Percentiles rank a stretch among this genome's conserved stretches.
Evolutionary conservation across 2,797 vertebrate genomes (phyloP).

Genomic region (Tiaroga cobitis): DNA sequence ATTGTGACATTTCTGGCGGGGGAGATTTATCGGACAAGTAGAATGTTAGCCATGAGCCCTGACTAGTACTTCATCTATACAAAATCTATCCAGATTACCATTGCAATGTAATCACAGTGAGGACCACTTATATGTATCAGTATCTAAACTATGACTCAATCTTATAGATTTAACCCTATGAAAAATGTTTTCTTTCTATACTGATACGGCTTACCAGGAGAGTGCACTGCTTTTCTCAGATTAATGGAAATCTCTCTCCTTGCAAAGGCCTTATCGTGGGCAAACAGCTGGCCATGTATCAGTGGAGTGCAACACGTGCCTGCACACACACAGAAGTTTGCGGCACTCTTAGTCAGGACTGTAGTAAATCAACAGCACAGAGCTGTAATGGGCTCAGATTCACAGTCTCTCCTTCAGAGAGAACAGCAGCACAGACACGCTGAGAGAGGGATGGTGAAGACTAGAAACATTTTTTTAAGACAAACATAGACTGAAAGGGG

Average conservation of each 20-base stretch:
- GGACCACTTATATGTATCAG: neutral
- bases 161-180: conserved; percentile 12
- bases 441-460: neutral
- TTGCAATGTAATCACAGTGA: neutral
- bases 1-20: no score
- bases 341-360: conserved; percentile 7
- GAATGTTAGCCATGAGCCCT: neutral
- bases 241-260: conserved; percentile 30
- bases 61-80: neutral
- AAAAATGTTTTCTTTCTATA: conserved; percentile 25
- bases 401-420: conserved; percentile 15
- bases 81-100: neutral
- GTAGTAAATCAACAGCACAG: conserved; percentile 46
- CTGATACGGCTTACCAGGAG: conserved; percentile 32
- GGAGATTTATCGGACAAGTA: no score
- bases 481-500: neutral
- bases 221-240: conserved; percentile 28
- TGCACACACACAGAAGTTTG: conserved; percentile 26
- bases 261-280: conserved; percentile 39
- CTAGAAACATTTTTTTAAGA: neutral
- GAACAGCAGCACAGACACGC: conserved; percentile 1
- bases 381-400: conserved; percentile 37
- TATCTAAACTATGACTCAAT: conserved; percentile 32
- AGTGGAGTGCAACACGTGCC: conserved; percentile 26
- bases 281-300: conserved; percentile 48